These are phyloP conservation scores for Anableps anableps DNA, from an alignment of 2,797 vertebrate genomes.

Conservation along the genomic window DNA sequence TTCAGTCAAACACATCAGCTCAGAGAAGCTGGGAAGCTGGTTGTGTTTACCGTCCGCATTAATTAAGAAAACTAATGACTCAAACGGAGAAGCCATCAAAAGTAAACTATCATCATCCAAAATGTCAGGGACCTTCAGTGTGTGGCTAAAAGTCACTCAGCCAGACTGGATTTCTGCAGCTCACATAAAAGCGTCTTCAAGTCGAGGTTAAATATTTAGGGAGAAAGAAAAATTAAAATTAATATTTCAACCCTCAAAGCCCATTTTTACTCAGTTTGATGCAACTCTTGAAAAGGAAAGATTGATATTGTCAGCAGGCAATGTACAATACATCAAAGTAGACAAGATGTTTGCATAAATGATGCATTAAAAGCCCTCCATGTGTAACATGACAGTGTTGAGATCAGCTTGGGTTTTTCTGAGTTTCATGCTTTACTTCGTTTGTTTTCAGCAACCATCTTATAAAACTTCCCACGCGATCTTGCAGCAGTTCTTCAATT, in stretches of 20 bases:
- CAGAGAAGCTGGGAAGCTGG: background rate
- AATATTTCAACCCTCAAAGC: conserved; percentile 42
- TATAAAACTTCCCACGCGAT: background rate
- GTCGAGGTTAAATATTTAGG: conserved; percentile 38
- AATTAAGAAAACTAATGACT: conserved; percentile 38
- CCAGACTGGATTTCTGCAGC: background rate
- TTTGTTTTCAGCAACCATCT: background rate
- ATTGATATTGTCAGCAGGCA: conserved; percentile 11
- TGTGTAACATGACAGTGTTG: background rate
- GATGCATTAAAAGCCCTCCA: background rate
- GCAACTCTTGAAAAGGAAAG: background rate
- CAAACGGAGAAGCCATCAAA: conserved; percentile 28
- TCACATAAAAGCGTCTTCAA: conserved; percentile 24
- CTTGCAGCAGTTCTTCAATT: background rate
- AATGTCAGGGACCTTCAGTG: conserved; percentile 12
- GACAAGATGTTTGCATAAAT: conserved; percentile 2
- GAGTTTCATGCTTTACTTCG: background rate
- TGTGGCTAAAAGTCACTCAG: background rate
- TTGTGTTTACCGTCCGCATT: conserved; percentile 3
- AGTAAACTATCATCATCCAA: conserved; percentile 19
- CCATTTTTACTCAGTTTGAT: conserved; percentile 1
- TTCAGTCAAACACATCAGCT: background rate
- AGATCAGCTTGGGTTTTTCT: background rate
- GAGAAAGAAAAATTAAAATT: conserved; percentile 9
- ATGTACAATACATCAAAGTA: background rate